A percentile compares a stretch with the other conserved stretches of the same genome.
phyloP scores from a whole-genome alignment of 2,888 invertebrate genomes.

The Drosophila engyochracea region DNA sequence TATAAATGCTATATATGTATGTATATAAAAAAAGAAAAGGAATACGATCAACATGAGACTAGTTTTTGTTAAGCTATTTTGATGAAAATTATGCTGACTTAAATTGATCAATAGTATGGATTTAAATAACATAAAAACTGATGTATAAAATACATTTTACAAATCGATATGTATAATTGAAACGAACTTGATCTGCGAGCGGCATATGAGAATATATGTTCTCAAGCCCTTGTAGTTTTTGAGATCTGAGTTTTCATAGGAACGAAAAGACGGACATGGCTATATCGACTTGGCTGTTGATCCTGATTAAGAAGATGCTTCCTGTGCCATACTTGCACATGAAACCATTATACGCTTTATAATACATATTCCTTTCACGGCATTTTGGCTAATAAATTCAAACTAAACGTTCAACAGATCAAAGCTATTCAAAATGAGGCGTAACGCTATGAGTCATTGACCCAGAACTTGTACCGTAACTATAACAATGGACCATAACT shows the following conservation, averaged over 20 bases:
- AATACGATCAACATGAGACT: no score
- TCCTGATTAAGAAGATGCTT: neutral
- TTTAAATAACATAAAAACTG: neutral
- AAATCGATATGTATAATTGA: neutral
- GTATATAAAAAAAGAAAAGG: neutral
- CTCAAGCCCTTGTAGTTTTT: neutral
- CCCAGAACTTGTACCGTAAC: constrained; percentile 4
- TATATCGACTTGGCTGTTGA: neutral
- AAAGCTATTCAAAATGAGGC: neutral
- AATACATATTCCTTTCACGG: neutral
- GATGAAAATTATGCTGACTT: neutral
- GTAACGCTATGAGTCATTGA: constrained; percentile 3
- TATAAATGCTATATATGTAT: neutral
- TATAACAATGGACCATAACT: constrained; percentile 9
- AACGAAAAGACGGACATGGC: neutral
- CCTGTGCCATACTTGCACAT: no score
- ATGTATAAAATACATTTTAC: neutral
- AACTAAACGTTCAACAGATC: neutral
- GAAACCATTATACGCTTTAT: neutral
- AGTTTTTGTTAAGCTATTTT: no score
- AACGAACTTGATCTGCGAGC: neutral
- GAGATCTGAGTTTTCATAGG: neutral
- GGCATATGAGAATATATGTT: neutral
- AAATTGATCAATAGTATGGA: neutral
- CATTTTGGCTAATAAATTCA: neutral